phyloP scores from a whole-genome alignment of 2,797 vertebrate genomes.

The Tenualosa thibaudeaui region DNA sequence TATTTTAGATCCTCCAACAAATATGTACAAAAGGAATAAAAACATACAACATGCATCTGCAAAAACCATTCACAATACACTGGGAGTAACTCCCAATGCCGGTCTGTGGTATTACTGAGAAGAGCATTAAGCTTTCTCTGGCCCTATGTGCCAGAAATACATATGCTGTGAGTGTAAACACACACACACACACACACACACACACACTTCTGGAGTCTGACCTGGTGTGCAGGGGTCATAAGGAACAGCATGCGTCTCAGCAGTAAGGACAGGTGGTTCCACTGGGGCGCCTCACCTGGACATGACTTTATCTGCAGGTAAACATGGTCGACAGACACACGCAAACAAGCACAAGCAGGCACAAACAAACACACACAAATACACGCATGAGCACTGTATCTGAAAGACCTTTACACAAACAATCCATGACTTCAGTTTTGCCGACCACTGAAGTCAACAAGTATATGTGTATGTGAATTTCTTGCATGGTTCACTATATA shows the following conservation, averaged over 20 bases:
- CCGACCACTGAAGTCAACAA: too few relatives aligned
- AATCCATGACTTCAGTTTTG: too few relatives aligned
- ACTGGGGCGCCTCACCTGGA: slow-evolving; percentile 73
- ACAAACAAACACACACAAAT: too few relatives aligned
- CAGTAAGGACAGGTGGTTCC: slow-evolving; percentile 76
- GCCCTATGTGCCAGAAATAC: neutral
- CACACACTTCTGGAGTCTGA: slow-evolving; percentile 43
- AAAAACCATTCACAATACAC: neutral
- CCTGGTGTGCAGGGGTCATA: slow-evolving; percentile 89
- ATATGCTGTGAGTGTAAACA: neutral
- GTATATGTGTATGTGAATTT: too few relatives aligned
- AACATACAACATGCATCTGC: neutral
- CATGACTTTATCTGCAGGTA: slow-evolving; percentile 80
- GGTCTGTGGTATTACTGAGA: neutral
- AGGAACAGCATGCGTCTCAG: slow-evolving; percentile 88
- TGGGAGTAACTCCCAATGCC: neutral
- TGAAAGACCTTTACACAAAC: too few relatives aligned
- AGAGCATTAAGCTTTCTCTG: neutral
- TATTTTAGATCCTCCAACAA: neutral
- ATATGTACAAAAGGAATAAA: neutral
- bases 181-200: slow-evolving; percentile 12
- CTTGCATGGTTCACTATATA: too few relatives aligned
- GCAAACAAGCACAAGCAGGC: too few relatives aligned
- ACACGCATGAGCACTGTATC: too few relatives aligned
- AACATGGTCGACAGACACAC: slow-evolving; percentile 18